These are phyloP conservation scores for Pantala flavescens DNA, from an alignment of 1,140 invertebrate genomes.

Conservation along the genomic window DNA sequence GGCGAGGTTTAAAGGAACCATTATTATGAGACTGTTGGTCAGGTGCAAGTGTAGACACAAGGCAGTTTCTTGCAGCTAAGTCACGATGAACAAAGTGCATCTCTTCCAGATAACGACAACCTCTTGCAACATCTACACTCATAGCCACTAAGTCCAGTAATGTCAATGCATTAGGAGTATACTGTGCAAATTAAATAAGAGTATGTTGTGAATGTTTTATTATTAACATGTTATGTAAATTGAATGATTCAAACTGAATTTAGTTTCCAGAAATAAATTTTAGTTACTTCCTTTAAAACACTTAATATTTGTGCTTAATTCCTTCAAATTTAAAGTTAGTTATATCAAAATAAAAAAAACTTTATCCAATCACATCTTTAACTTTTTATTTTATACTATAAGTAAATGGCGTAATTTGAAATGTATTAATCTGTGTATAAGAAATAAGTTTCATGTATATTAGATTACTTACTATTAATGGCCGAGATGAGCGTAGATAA, in stretches of 20 bases:
- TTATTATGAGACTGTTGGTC: not conserved
- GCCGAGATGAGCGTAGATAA: conserved; percentile 69
- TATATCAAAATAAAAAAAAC: no score
- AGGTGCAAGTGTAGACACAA: conserved; percentile 65
- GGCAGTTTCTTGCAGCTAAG: conserved; percentile 85
- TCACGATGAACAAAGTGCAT: conserved; percentile 95
- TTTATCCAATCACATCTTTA: no score
- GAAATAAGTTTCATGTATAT: not conserved
- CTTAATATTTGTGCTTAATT: not conserved
- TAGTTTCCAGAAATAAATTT: conserved; percentile 16
- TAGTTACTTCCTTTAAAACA: not conserved
- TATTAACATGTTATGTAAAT: not conserved
- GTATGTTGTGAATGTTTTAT: not conserved
- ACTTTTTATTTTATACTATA: no score
- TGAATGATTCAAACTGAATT: conserved; percentile 12
- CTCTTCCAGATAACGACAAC: conserved; percentile 85
- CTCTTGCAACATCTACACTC: conserved; percentile 88
- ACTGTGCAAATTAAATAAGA: conserved; percentile 33
- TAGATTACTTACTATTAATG: conserved; percentile 44
- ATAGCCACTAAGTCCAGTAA: conserved; percentile 78
- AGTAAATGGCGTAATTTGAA: no score
- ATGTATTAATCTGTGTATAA: no score
- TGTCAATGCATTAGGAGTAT: conserved; percentile 47
- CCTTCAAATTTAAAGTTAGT: no score
- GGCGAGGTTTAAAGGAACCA: conserved; percentile 36